Evolutionary conservation across 2,888 invertebrate species (phyloP), one percentile per base, ranked within the genome.

Genomic region (Thera obeliscata): DNA sequence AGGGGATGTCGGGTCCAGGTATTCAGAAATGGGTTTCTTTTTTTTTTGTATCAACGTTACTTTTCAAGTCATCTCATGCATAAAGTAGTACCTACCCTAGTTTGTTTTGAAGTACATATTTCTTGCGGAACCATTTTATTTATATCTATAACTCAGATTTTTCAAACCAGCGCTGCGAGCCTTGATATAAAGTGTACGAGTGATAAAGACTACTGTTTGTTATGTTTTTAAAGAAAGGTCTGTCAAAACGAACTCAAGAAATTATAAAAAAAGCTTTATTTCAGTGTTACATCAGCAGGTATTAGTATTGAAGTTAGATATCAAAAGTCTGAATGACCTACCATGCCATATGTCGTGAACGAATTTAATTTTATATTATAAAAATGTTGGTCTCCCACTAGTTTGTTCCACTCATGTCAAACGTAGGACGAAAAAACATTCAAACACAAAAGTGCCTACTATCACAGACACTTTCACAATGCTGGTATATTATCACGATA

Each of bases 11-110:
- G 62, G 62, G 46, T 50, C 35, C 55, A 65, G 58, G 65, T 69
- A 69, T 69, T 63, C 62, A 63, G 58, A 69, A 65, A 54, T 62
- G 59, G 62, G 62, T 56, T 60, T 55, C 52, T 50, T 63, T 58
- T 66, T 66, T 60, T 60, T 22, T 60, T 60, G 63, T 63, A 60
- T 56, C 62, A 67, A 56, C 50, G 8, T 38, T 46, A 61, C 48
- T 61, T 58, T 22, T 33, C n/a, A 61, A 48, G 50, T 60, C 12
- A 49, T 50, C 46, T 61, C 58, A 61, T 61, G 57, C 55, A 22
- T 56, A 52, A 33, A 8, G 12, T 52, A 56, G 4, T 56, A 56
- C 43, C 22, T 43, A 12, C 7, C 5, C n/a, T 48, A 11, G 22
- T 22, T 22, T 11, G 3, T 48, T 48, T n/a, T 4, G n/a, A 50